Conservation (phyloP, 2,113 vertebrate genomes). For the Aphyosemion australe region DNA sequence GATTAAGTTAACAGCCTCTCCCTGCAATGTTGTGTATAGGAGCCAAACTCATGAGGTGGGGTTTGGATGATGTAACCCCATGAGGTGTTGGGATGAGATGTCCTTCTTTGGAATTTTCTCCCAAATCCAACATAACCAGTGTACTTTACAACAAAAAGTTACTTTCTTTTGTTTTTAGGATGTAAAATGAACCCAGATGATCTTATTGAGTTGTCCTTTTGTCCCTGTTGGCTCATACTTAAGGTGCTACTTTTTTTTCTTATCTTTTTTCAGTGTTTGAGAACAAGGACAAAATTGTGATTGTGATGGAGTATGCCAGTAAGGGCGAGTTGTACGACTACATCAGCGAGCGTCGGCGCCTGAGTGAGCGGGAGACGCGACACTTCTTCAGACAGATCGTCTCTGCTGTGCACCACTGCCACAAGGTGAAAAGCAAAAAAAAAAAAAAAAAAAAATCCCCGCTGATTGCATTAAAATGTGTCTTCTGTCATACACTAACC, state of each 20-base stretch:
- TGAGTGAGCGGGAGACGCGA: conserved; percentile 92
- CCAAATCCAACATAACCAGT: conserved; percentile 25
- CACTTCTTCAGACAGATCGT: conserved; percentile 98
- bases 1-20: conserved; percentile 67
- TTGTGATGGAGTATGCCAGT: conserved; percentile 94
- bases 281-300: conserved; percentile 99
- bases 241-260: conserved; percentile 33
- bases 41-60: conserved; percentile 58
- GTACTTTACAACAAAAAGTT: conserved; percentile 30
- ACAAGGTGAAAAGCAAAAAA: conserved; percentile 85
- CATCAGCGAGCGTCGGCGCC: conserved; percentile 91
- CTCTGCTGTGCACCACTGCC: conserved; percentile 95
- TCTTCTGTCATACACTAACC: background rate
- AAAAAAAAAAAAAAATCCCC: conserved; percentile 3
- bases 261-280: conserved; percentile 90
- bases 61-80: conserved; percentile 67
- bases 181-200: conserved; percentile 14
- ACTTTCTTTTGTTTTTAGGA: conserved; percentile 23
- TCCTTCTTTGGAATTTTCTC: conserved; percentile 38
- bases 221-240: background rate
- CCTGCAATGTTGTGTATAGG: too few species aligned
- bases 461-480: conserved; percentile 1
- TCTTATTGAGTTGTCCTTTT: conserved; percentile 11
- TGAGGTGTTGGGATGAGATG: conserved; percentile 41
- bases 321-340: conserved; percentile 98